phyloP scores from a whole-genome alignment of 2,113 vertebrate genomes.

The Brachyhypopomus occidentalis region DNA sequence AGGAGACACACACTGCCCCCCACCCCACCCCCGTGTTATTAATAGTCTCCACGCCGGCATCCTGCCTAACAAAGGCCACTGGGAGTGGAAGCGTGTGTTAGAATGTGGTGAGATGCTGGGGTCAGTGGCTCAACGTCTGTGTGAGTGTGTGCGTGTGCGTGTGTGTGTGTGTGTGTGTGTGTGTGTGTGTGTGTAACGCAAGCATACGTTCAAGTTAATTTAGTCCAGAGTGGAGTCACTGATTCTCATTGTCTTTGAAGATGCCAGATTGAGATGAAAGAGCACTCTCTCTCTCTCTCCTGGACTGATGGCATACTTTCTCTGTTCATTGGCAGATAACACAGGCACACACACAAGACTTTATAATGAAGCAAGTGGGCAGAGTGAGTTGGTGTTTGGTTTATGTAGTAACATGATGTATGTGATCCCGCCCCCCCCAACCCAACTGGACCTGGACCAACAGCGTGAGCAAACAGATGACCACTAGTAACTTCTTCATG shows the following conservation, averaged over 20 bases:
- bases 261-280: conserved; percentile 71
- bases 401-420: too few species aligned
- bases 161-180: conserved; percentile 29
- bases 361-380: neutral
- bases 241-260: conserved; percentile 75
- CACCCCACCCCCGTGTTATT: conserved; percentile 54
- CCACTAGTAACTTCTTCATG: conserved; percentile 14
- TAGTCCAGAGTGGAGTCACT: conserved; percentile 58
- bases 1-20: conserved; percentile 12
- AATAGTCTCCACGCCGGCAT: conserved; percentile 57
- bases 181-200: conserved; percentile 14
- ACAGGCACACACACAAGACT: neutral
- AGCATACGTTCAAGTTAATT: conserved; percentile 47
- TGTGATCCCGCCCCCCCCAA: neutral
- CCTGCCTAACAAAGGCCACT: conserved; percentile 43
- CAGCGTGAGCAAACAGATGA: neutral
- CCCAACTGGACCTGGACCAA: too few species aligned
- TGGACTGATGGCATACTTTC: conserved; percentile 48
- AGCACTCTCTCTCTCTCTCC: conserved; percentile 64
- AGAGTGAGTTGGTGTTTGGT: too few species aligned
- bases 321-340: conserved; percentile 28
- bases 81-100: conserved; percentile 46
- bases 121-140: conserved; percentile 42
- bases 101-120: conserved; percentile 37
- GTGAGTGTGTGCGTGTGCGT: conserved; percentile 28